These are phyloP conservation scores for Sarcophaga peregrina DNA, from an alignment of 1,140 invertebrate species.

Conservation along the genomic window DNA sequence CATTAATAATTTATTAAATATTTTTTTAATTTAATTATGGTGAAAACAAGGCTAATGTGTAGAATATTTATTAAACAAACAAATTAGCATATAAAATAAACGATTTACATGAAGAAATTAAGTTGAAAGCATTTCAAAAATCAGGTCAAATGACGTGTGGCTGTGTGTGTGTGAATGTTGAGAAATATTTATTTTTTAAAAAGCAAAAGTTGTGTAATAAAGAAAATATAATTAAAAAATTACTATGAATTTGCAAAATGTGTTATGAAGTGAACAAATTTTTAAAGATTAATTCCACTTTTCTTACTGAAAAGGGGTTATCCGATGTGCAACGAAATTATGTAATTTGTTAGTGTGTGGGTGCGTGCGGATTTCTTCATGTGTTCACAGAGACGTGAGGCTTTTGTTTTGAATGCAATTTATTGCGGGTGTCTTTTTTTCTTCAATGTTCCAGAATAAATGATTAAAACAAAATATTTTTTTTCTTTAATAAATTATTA, in stretches of 20 bases:
- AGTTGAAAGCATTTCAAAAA: not conserved
- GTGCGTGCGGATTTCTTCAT: not conserved
- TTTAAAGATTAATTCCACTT: not conserved
- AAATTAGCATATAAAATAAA: not conserved
- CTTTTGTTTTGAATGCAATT: too few relatives aligned
- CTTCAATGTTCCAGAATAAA: too few relatives aligned
- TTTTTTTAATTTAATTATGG: not conserved
- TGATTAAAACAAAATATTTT: too few relatives aligned
- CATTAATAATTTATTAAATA: conserved; percentile 14
- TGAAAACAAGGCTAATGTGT: not conserved
- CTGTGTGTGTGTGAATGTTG: conserved; percentile 18
- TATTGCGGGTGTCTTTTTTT: too few relatives aligned
- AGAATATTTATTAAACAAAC: not conserved
- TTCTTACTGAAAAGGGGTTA: not conserved
- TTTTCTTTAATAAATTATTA: too few relatives aligned
- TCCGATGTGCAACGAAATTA: not conserved
- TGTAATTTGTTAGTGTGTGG: not conserved
- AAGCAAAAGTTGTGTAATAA: conserved; percentile 35
- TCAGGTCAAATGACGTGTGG: conserved; percentile 35
- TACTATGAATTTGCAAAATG: too few relatives aligned
- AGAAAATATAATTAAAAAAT: not conserved
- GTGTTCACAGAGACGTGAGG: too few relatives aligned
- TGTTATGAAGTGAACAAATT: too few relatives aligned
- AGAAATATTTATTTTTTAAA: conserved; percentile 20
- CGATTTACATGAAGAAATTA: not conserved